phyloP scores from a whole-genome alignment of 2,797 vertebrate species.

The Anabas testudineus region DNA sequence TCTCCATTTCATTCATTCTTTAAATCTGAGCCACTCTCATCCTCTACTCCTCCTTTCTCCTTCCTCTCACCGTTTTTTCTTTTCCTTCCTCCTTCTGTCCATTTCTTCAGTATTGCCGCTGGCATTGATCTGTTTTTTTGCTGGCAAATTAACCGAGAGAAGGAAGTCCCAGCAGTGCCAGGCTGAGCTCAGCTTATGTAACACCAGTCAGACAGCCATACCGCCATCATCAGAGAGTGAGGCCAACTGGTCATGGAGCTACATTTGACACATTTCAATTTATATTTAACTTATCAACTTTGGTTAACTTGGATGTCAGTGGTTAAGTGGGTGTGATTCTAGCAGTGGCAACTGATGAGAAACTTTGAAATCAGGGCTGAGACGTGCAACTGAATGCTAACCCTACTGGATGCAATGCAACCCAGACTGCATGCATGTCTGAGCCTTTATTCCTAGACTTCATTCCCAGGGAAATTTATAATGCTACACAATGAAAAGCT shows the following conservation, averaged over 20 bases:
- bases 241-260: constrained; percentile 28
- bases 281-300: constrained; percentile 3
- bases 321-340: background rate
- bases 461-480: background rate
- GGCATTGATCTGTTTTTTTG: constrained; percentile 61
- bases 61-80: background rate
- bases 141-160: constrained; percentile 60
- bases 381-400: background rate
- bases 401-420: background rate
- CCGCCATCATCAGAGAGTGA: constrained; percentile 19
- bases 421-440: background rate
- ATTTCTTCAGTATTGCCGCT: constrained; percentile 34
- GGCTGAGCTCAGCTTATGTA: constrained; percentile 36
- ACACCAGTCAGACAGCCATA: constrained; percentile 31
- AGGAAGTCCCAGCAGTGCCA: constrained; percentile 59
- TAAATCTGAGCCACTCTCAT: background rate
- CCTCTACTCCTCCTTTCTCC: background rate
- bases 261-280: constrained; percentile 13
- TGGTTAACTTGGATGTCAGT: background rate
- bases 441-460: background rate
- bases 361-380: background rate
- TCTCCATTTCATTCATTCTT: constrained; percentile 14
- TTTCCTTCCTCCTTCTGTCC: constrained; percentile 18
- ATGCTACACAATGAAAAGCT: background rate
- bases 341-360: background rate